Conservation (phyloP, 2,797 vertebrate genomes). For the Paratrypauchen microcephalus region DNA sequence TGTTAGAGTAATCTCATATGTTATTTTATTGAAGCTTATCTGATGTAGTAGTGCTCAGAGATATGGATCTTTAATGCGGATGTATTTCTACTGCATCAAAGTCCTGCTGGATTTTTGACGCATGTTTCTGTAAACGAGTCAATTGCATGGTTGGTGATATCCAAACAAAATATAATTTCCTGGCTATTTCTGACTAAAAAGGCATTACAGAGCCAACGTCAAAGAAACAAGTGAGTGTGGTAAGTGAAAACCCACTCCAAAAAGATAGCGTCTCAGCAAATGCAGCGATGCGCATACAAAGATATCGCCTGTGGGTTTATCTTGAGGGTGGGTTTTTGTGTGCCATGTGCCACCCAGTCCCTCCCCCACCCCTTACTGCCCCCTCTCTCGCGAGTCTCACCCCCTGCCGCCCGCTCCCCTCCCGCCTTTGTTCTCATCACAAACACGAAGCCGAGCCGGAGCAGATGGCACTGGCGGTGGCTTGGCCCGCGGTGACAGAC, state of each 20-base stretch:
- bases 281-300: background rate
- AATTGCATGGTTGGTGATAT: background rate
- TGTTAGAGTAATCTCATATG: conserved; percentile 13
- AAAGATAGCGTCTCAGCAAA: background rate
- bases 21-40: conserved; percentile 35
- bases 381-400: conserved; percentile 49
- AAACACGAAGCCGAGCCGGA: conserved; percentile 64
- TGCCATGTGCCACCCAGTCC: conserved; percentile 21
- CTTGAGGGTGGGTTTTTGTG: background rate
- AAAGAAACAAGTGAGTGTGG: background rate
- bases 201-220: background rate
- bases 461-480: conserved; percentile 79
- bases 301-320: background rate
- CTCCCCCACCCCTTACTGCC: conserved; percentile 21
- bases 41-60: conserved; percentile 34
- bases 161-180: background rate
- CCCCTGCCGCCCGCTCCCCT: conserved; percentile 56
- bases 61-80: conserved; percentile 42
- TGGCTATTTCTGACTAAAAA: no score
- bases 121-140: background rate
- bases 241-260: background rate
- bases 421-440: conserved; percentile 81
- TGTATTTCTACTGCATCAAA: conserved; percentile 30
- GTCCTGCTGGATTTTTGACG: conserved; percentile 22
- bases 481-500: conserved; percentile 72